Conservation (phyloP, 2,113 vertebrate genomes). For the Sander vitreus region DNA sequence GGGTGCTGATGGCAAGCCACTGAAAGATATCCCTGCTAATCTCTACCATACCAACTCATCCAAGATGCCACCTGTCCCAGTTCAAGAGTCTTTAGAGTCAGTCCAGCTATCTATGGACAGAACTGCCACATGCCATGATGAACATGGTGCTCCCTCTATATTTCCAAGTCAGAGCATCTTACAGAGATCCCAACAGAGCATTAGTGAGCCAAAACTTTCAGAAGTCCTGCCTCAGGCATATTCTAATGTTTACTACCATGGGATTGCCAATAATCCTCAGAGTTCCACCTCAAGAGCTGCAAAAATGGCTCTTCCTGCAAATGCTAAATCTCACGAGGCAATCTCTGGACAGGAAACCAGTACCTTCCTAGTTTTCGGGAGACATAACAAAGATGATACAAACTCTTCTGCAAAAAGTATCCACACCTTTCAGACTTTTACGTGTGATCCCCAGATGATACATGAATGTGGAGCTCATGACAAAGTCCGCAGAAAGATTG, state of each 20-base stretch:
- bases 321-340: slow-evolving; percentile 87
- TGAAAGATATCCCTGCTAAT: slow-evolving; percentile 77
- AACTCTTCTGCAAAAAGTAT: slow-evolving; percentile 83
- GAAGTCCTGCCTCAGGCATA: slow-evolving; percentile 72
- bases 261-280: slow-evolving; percentile 68
- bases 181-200: slow-evolving; percentile 75
- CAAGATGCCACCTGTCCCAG: slow-evolving; percentile 57
- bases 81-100: slow-evolving; percentile 62
- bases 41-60: slow-evolving; percentile 69
- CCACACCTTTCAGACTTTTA: slow-evolving; percentile 78
- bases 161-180: slow-evolving; percentile 75
- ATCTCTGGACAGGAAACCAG: slow-evolving; percentile 84
- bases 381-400: slow-evolving; percentile 88
- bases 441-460: slow-evolving; percentile 62
- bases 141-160: slow-evolving; percentile 66
- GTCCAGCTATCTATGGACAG: slow-evolving; percentile 45
- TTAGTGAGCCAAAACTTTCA: slow-evolving; percentile 80
- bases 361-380: slow-evolving; percentile 87
- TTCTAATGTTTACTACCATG: slow-evolving; percentile 75
- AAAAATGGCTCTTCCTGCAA: slow-evolving; percentile 85
- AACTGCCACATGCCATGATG: slow-evolving; percentile 45
- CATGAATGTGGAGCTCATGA: slow-evolving; percentile 48
- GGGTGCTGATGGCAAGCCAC: slow-evolving; percentile 64
- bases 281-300: slow-evolving; percentile 82
- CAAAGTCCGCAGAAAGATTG: slow-evolving; percentile 70